phyloP scores from a whole-genome alignment of 2,888 invertebrate species.

The Pinctada fucata region DNA sequence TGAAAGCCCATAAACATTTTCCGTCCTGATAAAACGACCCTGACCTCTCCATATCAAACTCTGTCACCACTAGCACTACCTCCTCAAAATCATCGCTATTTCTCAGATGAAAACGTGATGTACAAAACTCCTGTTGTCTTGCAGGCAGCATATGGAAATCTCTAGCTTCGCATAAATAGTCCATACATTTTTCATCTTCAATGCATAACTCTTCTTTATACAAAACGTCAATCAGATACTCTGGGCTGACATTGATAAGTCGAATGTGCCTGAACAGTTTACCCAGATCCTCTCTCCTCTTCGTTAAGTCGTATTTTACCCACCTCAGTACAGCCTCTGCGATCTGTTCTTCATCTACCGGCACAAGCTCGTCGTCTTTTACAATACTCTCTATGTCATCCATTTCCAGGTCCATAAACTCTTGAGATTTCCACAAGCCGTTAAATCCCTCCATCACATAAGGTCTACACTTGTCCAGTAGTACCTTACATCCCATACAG shows the following conservation, averaged over 20 bases:
- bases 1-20: slow-evolving; percentile 54
- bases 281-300: slow-evolving; percentile 36
- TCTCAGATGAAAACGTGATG: slow-evolving; percentile 39
- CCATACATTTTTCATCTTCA: slow-evolving; percentile 41
- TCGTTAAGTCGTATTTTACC: slow-evolving; percentile 39
- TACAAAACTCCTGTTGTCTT: slow-evolving; percentile 47
- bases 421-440: slow-evolving; percentile 48
- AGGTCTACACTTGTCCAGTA: slow-evolving; percentile 44
- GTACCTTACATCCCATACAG: slow-evolving; percentile 42
- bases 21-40: slow-evolving; percentile 49
- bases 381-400: slow-evolving; percentile 50
- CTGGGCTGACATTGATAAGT: slow-evolving; percentile 51
- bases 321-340: slow-evolving; percentile 53
- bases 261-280: slow-evolving; percentile 45
- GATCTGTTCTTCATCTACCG: slow-evolving; percentile 55
- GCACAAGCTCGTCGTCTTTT: slow-evolving; percentile 50
- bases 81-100: slow-evolving; percentile 55
- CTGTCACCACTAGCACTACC: slow-evolving; percentile 52
- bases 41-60: slow-evolving; percentile 49
- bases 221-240: slow-evolving; percentile 48
- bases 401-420: slow-evolving; percentile 44
- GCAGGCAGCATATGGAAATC: slow-evolving; percentile 53
- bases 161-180: slow-evolving; percentile 47
- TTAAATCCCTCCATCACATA: slow-evolving; percentile 53
- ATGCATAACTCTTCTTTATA: slow-evolving; percentile 32